Conservation (phyloP, 2,888 invertebrate genomes). For the Pherbina coryleti region DNA sequence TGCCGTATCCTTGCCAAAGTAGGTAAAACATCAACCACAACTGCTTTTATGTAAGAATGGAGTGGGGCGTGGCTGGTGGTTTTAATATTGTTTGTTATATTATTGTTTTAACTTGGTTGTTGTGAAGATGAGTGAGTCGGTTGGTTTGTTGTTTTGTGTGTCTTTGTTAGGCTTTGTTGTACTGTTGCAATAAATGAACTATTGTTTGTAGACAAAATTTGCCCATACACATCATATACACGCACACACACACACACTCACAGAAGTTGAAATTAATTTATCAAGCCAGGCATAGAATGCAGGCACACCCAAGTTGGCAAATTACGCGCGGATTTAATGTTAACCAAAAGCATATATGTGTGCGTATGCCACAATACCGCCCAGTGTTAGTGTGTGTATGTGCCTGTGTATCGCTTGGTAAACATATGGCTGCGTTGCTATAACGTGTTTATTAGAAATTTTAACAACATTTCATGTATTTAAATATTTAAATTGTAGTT, state of each 20-base stretch:
- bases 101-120: constrained; percentile 33
- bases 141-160: background rate
- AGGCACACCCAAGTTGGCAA: background rate
- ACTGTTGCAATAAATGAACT: constrained; percentile 57
- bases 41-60: background rate
- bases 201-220: constrained; percentile 56
- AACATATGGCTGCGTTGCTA: background rate
- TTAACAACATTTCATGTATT: constrained; percentile 13
- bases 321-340: constrained; percentile 7
- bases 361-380: background rate
- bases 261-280: background rate
- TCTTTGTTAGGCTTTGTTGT: constrained; percentile 5
- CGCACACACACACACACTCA: background rate
- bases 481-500: constrained; percentile 17
- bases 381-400: background rate
- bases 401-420: background rate
- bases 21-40: background rate
- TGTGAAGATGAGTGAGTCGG: background rate
- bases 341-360: background rate
- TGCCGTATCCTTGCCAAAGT: too few relatives aligned
- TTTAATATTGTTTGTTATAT: background rate
- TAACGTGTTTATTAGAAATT: constrained; percentile 16
- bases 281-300: background rate
- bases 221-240: constrained; percentile 46
- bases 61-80: background rate